Base-by-base conservation (phyloP, 2,797 vertebrate genomes). In the Microchirus variegatus region DNA sequence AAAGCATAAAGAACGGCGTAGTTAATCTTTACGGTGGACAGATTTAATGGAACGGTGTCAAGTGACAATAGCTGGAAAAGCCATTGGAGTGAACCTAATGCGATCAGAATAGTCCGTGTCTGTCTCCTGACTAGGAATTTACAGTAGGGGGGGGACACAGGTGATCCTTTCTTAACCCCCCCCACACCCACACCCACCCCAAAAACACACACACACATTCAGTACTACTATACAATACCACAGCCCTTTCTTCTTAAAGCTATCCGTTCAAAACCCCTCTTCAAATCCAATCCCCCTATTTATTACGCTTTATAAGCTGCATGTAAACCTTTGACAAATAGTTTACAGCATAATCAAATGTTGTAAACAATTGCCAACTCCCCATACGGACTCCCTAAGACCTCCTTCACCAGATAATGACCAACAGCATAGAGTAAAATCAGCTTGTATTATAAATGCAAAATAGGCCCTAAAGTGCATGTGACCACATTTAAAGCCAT, bases 41-140 rank as follows among this genome's bases (percentile, higher is more conserved):
- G 89, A 90, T 94, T 94, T 92, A 93, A 93, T 94, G 91, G 91
- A 92, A 87, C 75, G 91, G 92, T 92, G 86, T 94, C 92, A 86
- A 72, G 89, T 94, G 91, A 92, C 93, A 90, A 90, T 82, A 71
- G 79, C 90, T 94, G 92, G 91, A 93, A 94, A 94, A 93, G 83
- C 83, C 91, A 91, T 88, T 61, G 82, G 86, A 89, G 89, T 87
- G 90, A 91, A 92, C 71, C 72, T 85, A 84, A 90, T 80, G 85
- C 67, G 74, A 86, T 86, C 74, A 80, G 77, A 88, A 77, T 49
- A 67, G 61, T 63, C 74, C 9, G 47, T 80, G 77, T 81, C 73
- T 86, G 72, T 85, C 75, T 82, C 57, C 59, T 70, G 69, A 64
- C 54, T 7, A 68, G 70, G 76, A 82, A 82, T 86, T 86, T 87